Conservation (phyloP, 1,140 invertebrate species). For the Pseudomyrmex gracilis region DNA sequence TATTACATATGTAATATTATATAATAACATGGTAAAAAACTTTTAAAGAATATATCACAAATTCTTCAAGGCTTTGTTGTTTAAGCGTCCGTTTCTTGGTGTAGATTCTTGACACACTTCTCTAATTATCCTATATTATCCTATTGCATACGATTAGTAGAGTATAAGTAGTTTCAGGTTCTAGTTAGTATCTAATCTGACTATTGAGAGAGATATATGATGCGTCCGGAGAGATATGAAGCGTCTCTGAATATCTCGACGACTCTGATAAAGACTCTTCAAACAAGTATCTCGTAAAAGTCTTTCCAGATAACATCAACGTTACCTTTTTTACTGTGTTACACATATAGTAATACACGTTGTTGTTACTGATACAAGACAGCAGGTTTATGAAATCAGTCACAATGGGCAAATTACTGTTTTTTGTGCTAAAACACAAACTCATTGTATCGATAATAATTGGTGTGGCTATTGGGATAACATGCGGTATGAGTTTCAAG, state of each 20-base stretch:
- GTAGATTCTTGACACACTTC: background rate
- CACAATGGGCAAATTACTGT: constrained; percentile 44
- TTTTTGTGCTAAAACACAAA: constrained; percentile 38
- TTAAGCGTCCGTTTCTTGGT: background rate
- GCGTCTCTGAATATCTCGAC: no score
- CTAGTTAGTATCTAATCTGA: no score
- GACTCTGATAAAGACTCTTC: no score
- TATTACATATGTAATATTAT: no score
- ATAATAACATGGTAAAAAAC: no score
- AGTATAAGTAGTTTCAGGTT: no score
- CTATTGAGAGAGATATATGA: no score
- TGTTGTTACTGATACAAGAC: background rate
- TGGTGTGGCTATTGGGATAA: constrained; percentile 67
- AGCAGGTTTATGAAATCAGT: constrained; percentile 8
- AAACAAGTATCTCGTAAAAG: background rate
- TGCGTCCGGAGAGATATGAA: no score
- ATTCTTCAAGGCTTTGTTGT: background rate
- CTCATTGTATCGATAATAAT: constrained; percentile 66
- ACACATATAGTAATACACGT: no score
- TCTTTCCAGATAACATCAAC: background rate
- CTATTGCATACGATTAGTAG: background rate
- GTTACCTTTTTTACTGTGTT: background rate
- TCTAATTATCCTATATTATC: constrained; percentile 31
- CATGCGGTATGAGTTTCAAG: constrained; percentile 72
- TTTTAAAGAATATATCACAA: no score